A percentile compares a stretch with the other conserved stretches of the same genome.
phyloP scores from a whole-genome alignment of 2,888 invertebrate genomes.

The Bugulina stolonifera region DNA sequence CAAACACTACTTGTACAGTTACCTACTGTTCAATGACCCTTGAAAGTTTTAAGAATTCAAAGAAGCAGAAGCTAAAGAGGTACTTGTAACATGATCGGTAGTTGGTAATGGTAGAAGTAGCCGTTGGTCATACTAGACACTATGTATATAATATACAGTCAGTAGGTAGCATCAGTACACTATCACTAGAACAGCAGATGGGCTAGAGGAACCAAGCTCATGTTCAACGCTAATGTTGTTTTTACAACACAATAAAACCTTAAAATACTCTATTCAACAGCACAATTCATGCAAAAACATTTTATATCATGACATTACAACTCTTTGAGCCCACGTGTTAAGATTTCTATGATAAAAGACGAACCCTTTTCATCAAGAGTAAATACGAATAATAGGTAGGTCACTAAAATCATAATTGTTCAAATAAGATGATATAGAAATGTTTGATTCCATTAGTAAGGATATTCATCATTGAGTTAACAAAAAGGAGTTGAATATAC shows the following conservation, averaged over 20 bases:
- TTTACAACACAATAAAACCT: not conserved
- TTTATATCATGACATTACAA: conserved; percentile 22
- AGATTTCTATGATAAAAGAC: not conserved
- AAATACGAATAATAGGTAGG: conserved; percentile 6
- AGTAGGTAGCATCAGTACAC: too few species aligned
- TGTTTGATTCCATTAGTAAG: conserved; percentile 20
- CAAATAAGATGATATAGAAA: not conserved
- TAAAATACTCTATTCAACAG: not conserved
- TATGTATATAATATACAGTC: too few species aligned
- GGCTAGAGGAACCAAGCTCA: not conserved
- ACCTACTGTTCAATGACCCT: conserved; percentile 7
- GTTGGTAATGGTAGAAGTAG: not conserved
- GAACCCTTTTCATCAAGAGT: not conserved
- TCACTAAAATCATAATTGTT: conserved; percentile 24
- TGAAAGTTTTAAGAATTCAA: not conserved
- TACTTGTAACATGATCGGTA: not conserved
- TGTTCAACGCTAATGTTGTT: not conserved
- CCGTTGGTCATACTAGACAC: too few species aligned
- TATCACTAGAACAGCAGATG: not conserved
- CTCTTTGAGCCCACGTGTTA: conserved; percentile 13
- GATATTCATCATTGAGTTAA: too few species aligned
- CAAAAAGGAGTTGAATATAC: too few species aligned
- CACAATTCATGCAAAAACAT: conserved; percentile 23
- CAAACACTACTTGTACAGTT: not conserved
- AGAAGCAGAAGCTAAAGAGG: not conserved